Percentiles rank a stretch among this genome's conserved stretches.
Conservation (phyloP, 2,113 vertebrate species). For the Rhegmatorhina hoffmannsi region DNA sequence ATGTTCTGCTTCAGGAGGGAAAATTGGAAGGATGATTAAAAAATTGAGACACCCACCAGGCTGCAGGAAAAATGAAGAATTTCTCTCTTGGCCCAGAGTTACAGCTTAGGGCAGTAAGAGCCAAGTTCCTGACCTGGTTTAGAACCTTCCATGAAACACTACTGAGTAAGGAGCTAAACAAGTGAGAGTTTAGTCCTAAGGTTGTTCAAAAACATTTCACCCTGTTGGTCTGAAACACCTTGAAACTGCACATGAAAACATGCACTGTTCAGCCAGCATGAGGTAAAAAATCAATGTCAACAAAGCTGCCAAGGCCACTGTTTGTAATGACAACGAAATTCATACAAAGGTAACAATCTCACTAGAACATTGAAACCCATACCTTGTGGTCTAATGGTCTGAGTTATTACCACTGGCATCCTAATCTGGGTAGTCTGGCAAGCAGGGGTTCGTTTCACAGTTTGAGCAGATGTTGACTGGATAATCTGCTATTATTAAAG, state of each 20-base stretch:
- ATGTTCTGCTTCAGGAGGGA: neutral
- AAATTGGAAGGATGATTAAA: neutral
- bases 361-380: constrained; percentile 61
- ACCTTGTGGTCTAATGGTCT: constrained; percentile 83
- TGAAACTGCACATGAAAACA: neutral
- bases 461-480: constrained; percentile 74
- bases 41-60: neutral
- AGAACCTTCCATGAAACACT: neutral
- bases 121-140: neutral
- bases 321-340: constrained; percentile 48
- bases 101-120: neutral
- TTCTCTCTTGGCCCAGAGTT: neutral
- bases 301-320: neutral
- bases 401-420: constrained; percentile 85
- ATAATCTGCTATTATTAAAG: constrained; percentile 70
- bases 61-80: neutral
- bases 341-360: constrained; percentile 58
- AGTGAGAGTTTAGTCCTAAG: neutral
- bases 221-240: neutral
- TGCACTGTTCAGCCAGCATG: neutral
- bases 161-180: neutral
- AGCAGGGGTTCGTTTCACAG: constrained; percentile 77
- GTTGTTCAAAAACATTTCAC: constrained; percentile 11
- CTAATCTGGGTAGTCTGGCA: constrained; percentile 79
- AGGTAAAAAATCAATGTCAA: neutral